Evolutionary conservation across 2,113 vertebrate genomes (phyloP).

Genomic region (Neogobius melanostomus): DNA sequence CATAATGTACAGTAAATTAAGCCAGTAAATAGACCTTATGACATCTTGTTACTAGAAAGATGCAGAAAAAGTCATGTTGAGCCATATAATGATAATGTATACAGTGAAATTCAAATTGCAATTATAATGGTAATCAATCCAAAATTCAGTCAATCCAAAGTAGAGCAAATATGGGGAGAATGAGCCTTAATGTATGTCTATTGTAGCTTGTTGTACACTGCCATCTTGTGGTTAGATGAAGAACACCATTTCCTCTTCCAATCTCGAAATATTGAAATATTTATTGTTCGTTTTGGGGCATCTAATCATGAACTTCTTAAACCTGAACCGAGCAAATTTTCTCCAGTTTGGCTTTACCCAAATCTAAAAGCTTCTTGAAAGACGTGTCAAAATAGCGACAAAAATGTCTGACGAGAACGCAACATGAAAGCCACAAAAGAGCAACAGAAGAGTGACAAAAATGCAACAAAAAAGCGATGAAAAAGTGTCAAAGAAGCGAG

Average conservation of each 20-base stretch:
- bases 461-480: no score
- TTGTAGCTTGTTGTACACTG: slow-evolving; percentile 21
- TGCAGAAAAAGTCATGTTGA: neutral
- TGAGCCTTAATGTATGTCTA: neutral
- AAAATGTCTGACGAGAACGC: no score
- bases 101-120: neutral
- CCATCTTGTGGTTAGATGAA: slow-evolving; percentile 60
- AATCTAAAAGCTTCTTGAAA: no score
- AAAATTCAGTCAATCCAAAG: no score
- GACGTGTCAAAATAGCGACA: no score
- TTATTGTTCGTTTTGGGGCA: neutral
- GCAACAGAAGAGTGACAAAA: no score
- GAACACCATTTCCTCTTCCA: neutral
- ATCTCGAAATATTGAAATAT: neutral
- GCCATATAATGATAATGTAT: neutral
- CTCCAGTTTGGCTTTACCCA: no score
- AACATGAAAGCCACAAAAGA: no score
- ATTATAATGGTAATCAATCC: neutral
- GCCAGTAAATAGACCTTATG: neutral
- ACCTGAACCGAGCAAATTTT: no score
- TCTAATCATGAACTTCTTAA: no score
- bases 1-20: neutral
- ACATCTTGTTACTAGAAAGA: no score
- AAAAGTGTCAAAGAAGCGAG: no score
- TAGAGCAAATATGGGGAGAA: neutral